Base-by-base conservation (phyloP, 2,797 vertebrate species). In the Oophaga sylvatica region DNA sequence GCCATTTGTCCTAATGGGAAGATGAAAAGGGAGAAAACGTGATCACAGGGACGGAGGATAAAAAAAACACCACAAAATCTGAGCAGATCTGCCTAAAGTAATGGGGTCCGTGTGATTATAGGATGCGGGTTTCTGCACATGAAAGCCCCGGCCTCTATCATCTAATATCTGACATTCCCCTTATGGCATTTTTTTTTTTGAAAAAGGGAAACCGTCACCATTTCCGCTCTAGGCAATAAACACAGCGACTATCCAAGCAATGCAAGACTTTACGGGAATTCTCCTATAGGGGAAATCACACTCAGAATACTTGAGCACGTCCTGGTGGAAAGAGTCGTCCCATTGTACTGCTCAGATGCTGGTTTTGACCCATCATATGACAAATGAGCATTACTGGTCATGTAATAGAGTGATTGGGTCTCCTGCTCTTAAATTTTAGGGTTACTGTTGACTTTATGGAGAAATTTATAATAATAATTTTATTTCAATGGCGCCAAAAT, bases 11-110 rank as follows among this genome's bases (percentile, higher is more conserved):
- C 56, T 22, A 53, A 59, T 84, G 45, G 12, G 41, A 20, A 88
- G 75, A 88, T 88, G 57, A 88, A 88, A 88, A 88, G 76, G 57
- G 53, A 59, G 71, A 77, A 76, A 77, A 48, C 48, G 1, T 20
- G 68, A 41, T 62, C 48, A 62, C 7, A 62, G 26, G 22, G 80
- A 78, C 48, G 16, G 19, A 17, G 41, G 70, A 35, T 19, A 79
- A 79, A 31, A 31, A 63, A 78, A 79, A 68, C 57, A 45, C 20
- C 41, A 15, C 45, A 56, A 57, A 67, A 75, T 59, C 22, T 16
- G 41, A 63, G 57, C 45, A 31, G 16, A 31, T 79, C 73, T 45
- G 62, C 1, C 68, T 20, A 26, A 15, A 57, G 68, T 71, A 8
- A 29, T 15, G 76, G 60, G 29, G 11, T 29, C 41, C 26, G 5